Percentiles rank a stretch among this genome's conserved stretches.
Evolutionary conservation across 2,888 invertebrate genomes (phyloP).

Genomic region (Lagria hirta): DNA sequence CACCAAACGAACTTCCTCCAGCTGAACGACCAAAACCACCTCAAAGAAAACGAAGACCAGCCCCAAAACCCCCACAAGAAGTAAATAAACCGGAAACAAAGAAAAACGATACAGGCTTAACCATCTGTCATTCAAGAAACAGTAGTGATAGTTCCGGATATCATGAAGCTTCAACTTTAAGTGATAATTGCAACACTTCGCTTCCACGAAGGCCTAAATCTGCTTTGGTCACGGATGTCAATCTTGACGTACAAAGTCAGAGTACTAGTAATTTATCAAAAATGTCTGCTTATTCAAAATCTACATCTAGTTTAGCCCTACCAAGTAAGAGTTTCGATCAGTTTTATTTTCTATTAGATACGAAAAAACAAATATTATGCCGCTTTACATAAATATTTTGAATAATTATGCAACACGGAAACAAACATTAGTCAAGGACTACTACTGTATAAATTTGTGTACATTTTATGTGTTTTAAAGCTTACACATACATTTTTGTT

Average conservation of each 20-base stretch:
- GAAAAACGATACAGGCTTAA: slow-evolving; percentile 48
- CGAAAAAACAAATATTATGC: no score
- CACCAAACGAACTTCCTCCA: slow-evolving; percentile 39
- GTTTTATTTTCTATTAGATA: no score
- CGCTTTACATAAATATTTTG: no score
- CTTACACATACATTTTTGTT: no score
- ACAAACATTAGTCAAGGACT: no score
- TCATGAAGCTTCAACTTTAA: slow-evolving; percentile 68
- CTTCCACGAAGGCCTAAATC: slow-evolving; percentile 49
- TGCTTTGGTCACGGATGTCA: slow-evolving; percentile 38
- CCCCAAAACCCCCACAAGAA: slow-evolving; percentile 59
- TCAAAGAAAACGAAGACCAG: slow-evolving; percentile 59
- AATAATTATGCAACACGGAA: no score
- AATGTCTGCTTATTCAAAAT: slow-evolving; percentile 51
- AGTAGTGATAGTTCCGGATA: slow-evolving; percentile 74
- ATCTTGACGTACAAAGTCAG: slow-evolving; percentile 37
- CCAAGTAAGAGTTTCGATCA: slow-evolving; percentile 50
- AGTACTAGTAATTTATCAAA: slow-evolving; percentile 49
- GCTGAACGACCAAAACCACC: slow-evolving; percentile 56
- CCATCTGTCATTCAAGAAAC: slow-evolving; percentile 68
- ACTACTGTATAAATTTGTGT: no score
- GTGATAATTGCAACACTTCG: slow-evolving; percentile 59
- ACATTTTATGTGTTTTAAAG: no score
- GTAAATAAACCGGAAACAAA: slow-evolving; percentile 27
- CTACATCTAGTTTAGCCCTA: slow-evolving; percentile 49